phyloP scores from a whole-genome alignment of 2,888 invertebrate species.

The Galerucella calmariensis region DNA sequence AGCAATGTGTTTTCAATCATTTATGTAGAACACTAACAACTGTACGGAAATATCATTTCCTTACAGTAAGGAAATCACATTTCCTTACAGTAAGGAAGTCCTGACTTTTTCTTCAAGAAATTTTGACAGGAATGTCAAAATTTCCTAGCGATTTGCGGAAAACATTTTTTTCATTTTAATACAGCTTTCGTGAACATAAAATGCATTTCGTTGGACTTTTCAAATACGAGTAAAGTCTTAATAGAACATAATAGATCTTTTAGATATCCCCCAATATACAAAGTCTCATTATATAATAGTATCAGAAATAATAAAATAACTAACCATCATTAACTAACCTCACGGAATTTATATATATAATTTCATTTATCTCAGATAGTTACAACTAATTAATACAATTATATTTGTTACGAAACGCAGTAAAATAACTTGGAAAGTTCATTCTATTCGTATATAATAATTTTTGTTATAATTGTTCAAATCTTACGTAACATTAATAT shows the following conservation, averaged over 20 bases:
- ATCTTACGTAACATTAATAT: neutral
- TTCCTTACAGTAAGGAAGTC: no score
- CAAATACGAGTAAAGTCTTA: neutral
- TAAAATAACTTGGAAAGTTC: neutral
- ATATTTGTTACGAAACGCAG: neutral
- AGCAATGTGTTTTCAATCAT: no score
- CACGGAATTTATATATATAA: neutral
- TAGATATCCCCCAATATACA: no score
- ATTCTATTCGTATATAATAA: neutral
- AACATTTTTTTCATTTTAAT: no score
- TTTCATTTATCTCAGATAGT: neutral
- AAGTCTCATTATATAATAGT: neutral
- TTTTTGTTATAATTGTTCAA: neutral
- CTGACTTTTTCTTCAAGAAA: no score
- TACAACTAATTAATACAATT: neutral
- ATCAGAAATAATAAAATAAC: neutral
- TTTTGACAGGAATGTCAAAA: no score
- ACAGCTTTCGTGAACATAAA: no score
- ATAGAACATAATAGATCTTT: no score
- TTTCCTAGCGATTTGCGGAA: no score
- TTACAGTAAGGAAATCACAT: no score
- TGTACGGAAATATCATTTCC: no score
- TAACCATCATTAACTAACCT: neutral
- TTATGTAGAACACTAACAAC: no score
- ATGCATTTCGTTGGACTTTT: neutral